Evolutionary conservation across 1,140 invertebrate genomes (phyloP).

Genomic region (Drosophila setifemur): DNA sequence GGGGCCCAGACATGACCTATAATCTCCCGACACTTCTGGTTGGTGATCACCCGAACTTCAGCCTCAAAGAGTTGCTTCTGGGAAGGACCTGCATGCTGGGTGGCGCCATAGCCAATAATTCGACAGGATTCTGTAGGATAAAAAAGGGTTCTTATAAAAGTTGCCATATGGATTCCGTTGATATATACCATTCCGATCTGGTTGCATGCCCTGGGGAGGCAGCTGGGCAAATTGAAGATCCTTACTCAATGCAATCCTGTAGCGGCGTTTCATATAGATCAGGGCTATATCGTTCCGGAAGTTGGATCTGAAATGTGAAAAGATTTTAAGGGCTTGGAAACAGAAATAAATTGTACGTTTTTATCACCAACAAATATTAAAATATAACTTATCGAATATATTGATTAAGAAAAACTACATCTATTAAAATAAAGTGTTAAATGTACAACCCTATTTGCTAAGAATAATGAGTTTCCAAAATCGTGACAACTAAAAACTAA

Average conservation of each 20-base stretch:
- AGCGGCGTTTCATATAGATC: constrained; percentile 44
- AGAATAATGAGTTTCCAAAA: too few species aligned
- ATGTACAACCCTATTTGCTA: too few species aligned
- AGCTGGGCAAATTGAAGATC: constrained; percentile 52
- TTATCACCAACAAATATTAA: too few species aligned
- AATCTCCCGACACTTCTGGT: constrained; percentile 60
- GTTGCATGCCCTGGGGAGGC: constrained; percentile 56
- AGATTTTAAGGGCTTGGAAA: not conserved
- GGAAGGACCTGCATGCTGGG: constrained; percentile 55
- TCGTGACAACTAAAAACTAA: not conserved
- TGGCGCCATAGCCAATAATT: constrained; percentile 78
- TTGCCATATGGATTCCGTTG: too few species aligned
- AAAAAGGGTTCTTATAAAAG: too few species aligned
- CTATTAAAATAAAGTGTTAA: too few species aligned
- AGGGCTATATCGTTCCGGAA: constrained; percentile 75
- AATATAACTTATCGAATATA: too few species aligned
- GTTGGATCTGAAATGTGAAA: constrained; percentile 52
- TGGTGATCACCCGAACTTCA: constrained; percentile 60
- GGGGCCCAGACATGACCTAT: constrained; percentile 78
- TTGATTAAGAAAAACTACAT: too few species aligned
- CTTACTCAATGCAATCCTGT: constrained; percentile 3
- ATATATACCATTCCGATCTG: constrained; percentile 50
- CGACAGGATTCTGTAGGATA: constrained; percentile 71
- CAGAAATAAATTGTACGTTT: too few species aligned
- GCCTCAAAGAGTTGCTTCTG: constrained; percentile 64